Evolutionary conservation across 2,113 vertebrate species (phyloP).

Genomic region (Macquaria ambigua): DNA sequence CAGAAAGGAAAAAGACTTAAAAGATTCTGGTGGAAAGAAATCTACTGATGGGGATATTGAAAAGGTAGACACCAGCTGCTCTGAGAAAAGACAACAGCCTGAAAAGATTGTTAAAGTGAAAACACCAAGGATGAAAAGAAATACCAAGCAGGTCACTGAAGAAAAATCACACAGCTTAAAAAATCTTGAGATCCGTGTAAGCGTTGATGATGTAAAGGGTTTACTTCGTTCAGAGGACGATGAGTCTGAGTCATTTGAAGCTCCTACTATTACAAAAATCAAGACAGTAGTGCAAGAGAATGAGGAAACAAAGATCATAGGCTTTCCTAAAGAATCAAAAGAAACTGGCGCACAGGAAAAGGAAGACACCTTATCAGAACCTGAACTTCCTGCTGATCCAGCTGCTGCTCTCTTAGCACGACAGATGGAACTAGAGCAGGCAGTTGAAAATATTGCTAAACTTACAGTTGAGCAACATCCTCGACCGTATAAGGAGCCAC

Average conservation of each 20-base stretch:
- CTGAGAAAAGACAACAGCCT: constrained; percentile 82
- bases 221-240: constrained; percentile 83
- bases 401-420: constrained; percentile 88
- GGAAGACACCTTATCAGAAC: constrained; percentile 83
- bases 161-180: constrained; percentile 88
- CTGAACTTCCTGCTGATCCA: constrained; percentile 83
- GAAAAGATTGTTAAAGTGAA: constrained; percentile 91
- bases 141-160: constrained; percentile 83
- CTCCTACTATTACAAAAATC: constrained; percentile 76
- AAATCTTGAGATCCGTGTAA: constrained; percentile 88
- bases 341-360: constrained; percentile 81
- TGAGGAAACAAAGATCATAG: constrained; percentile 75
- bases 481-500: constrained; percentile 87
- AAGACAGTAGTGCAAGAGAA: constrained; percentile 75
- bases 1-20: constrained; percentile 58
- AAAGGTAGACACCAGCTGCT: constrained; percentile 67
- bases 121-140: constrained; percentile 88
- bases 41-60: constrained; percentile 82
- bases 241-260: constrained; percentile 75
- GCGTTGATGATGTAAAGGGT: constrained; percentile 87
- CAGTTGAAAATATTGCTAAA: constrained; percentile 96
- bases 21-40: constrained; percentile 76
- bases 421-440: constrained; percentile 95
- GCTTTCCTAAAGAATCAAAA: constrained; percentile 79
- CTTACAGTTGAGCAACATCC: constrained; percentile 87